Conservation (phyloP, 2,797 vertebrate genomes). For the Aulostomus chinensis region DNA sequence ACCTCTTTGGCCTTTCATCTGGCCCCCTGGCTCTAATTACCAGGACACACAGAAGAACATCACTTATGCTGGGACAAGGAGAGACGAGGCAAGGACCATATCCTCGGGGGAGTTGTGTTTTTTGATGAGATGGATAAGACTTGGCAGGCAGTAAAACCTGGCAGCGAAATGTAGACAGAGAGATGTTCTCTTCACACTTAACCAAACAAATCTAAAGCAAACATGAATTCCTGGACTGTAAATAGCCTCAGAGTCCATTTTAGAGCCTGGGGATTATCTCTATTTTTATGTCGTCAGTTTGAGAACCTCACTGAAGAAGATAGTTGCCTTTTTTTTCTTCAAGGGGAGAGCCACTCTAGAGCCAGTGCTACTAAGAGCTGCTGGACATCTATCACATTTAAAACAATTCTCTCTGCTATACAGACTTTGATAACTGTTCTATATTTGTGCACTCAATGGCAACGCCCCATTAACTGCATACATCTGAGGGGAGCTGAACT, state of each 20-base stretch:
- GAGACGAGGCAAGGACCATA: neutral
- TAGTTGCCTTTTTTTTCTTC: neutral
- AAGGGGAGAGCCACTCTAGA: neutral
- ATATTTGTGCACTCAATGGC: too few species aligned
- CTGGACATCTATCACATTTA: too few species aligned
- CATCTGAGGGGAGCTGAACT: too few species aligned
- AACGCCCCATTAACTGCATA: too few species aligned
- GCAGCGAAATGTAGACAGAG: slow-evolving; percentile 31
- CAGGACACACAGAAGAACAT: slow-evolving; percentile 21
- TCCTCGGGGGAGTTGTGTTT: slow-evolving; percentile 40
- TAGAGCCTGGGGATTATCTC: slow-evolving; percentile 35
- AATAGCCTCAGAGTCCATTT: slow-evolving; percentile 26
- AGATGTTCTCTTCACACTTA: slow-evolving; percentile 19
- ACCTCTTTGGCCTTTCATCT: slow-evolving; percentile 17
- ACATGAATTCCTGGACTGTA: slow-evolving; percentile 24
- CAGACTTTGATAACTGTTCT: too few species aligned
- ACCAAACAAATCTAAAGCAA: slow-evolving; percentile 36
- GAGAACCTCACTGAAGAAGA: slow-evolving; percentile 6
- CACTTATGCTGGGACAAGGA: neutral
- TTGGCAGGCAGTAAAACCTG: slow-evolving; percentile 49
- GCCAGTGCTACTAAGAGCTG: too few species aligned
- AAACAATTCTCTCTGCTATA: too few species aligned
- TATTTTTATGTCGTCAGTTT: slow-evolving; percentile 15
- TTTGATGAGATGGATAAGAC: slow-evolving; percentile 55
- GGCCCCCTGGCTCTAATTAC: slow-evolving; percentile 41